A percentile compares a stretch with the other conserved stretches of the same genome.
Conservation (phyloP, 2,888 invertebrate genomes). For the Biston betularia region DNA sequence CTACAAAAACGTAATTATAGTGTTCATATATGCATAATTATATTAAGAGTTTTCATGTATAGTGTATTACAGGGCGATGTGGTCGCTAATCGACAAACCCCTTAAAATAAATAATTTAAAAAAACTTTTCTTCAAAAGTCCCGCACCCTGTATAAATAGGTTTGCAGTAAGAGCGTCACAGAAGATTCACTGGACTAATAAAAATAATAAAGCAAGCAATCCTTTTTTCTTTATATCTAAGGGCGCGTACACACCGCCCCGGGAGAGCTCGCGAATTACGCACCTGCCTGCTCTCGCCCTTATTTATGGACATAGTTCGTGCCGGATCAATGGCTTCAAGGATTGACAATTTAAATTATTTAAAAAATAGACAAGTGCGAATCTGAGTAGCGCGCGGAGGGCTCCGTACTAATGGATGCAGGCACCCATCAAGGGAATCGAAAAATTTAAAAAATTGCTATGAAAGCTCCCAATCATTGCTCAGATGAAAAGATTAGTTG, state of each 20-base stretch:
- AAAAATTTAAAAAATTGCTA: too few relatives aligned
- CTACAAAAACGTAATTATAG: too few relatives aligned
- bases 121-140: background rate
- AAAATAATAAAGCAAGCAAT: conserved; percentile 80
- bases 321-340: conserved; percentile 64
- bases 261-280: conserved; percentile 63
- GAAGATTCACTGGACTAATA: conserved; percentile 71
- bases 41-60: too few relatives aligned
- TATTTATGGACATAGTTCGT: conserved; percentile 74
- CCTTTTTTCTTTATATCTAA: conserved; percentile 75
- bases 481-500: too few relatives aligned
- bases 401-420: too few relatives aligned
- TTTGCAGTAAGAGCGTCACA: conserved; percentile 52
- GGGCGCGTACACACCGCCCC: conserved; percentile 72
- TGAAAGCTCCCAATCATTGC: too few relatives aligned
- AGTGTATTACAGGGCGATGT: too few relatives aligned
- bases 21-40: too few relatives aligned
- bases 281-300: conserved; percentile 69
- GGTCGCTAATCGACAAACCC: too few relatives aligned
- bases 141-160: conserved; percentile 51
- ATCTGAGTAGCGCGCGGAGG: too few relatives aligned
- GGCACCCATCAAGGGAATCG: too few relatives aligned
- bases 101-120: too few relatives aligned
- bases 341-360: conserved; percentile 61
- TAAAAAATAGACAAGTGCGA: background rate